Percentiles rank a stretch among this genome's conserved stretches.
Conservation (phyloP, 2,888 invertebrate genomes). For the Cremastinae sp. region DNA sequence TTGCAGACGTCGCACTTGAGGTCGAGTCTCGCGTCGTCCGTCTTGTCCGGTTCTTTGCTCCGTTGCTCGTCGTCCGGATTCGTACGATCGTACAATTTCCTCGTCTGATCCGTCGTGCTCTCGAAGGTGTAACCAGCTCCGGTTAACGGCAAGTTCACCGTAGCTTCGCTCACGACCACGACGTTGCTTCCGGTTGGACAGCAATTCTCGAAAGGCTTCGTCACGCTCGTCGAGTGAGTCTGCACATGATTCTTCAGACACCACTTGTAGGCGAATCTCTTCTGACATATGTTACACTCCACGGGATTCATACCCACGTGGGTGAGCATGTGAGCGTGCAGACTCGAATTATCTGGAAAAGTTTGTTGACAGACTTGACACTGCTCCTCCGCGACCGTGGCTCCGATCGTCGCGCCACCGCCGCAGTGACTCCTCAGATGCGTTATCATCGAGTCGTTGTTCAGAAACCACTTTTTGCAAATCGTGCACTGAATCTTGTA, state of each 20-base stretch:
- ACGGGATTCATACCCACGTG: constrained; percentile 75
- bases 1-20: constrained; percentile 54
- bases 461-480: constrained; percentile 78
- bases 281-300: constrained; percentile 76
- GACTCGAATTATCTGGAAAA: constrained; percentile 71
- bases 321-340: constrained; percentile 76
- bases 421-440: constrained; percentile 75
- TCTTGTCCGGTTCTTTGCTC: constrained; percentile 32
- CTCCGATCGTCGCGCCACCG: constrained; percentile 58
- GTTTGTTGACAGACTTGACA: constrained; percentile 76
- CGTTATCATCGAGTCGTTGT: constrained; percentile 78
- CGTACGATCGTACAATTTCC: constrained; percentile 50
- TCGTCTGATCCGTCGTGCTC: constrained; percentile 31
- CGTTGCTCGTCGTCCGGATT: constrained; percentile 22
- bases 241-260: constrained; percentile 75
- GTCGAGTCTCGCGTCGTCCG: background rate
- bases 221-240: constrained; percentile 57
- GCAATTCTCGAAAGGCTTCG: constrained; percentile 64
- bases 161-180: constrained; percentile 7
- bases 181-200: constrained; percentile 38
- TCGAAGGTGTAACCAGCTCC: constrained; percentile 41
- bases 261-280: constrained; percentile 76
- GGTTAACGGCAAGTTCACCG: background rate
- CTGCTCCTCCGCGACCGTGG: constrained; percentile 66
- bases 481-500: constrained; percentile 77